Percentiles rank a stretch among this genome's conserved stretches.
phyloP scores from a whole-genome alignment of 2,888 invertebrate species.

The Glyphotaelius pellucidus region DNA sequence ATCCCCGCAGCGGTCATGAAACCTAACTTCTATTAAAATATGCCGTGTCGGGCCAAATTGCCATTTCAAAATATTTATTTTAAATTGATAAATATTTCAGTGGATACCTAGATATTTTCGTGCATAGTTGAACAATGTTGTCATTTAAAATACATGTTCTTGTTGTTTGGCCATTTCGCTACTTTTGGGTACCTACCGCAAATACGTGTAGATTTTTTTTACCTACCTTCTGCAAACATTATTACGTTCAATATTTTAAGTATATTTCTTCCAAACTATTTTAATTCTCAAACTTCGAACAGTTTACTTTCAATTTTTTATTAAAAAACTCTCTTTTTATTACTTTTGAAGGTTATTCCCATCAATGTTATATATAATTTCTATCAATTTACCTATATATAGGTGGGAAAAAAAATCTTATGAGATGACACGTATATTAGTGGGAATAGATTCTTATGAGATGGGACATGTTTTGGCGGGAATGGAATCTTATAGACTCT shows the following conservation, averaged over 20 bases:
- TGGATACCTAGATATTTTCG: neutral
- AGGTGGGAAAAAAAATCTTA: too few relatives aligned
- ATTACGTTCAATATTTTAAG: neutral
- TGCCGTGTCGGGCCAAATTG: neutral
- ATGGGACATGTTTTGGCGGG: too few relatives aligned
- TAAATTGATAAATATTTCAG: neutral
- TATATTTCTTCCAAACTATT: neutral
- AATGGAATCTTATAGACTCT: too few relatives aligned
- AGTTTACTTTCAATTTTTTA: neutral
- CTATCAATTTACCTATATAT: too few relatives aligned
- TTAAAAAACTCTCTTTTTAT: too few relatives aligned
- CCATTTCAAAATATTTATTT: neutral
- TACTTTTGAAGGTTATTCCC: too few relatives aligned
- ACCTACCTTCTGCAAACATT: neutral
- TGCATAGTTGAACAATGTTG: neutral
- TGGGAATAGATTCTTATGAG: too few relatives aligned
- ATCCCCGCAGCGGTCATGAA: neutral
- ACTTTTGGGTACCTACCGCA: too few relatives aligned
- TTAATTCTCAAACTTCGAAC: neutral
- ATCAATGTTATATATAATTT: too few relatives aligned
- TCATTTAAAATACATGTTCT: neutral
- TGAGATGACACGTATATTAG: too few relatives aligned
- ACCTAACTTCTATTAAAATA: constrained; percentile 35
- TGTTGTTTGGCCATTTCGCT: too few relatives aligned
- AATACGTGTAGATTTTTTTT: too few relatives aligned